Conservation (phyloP, 2,888 invertebrate genomes). For the Acrobasis repandana region DNA sequence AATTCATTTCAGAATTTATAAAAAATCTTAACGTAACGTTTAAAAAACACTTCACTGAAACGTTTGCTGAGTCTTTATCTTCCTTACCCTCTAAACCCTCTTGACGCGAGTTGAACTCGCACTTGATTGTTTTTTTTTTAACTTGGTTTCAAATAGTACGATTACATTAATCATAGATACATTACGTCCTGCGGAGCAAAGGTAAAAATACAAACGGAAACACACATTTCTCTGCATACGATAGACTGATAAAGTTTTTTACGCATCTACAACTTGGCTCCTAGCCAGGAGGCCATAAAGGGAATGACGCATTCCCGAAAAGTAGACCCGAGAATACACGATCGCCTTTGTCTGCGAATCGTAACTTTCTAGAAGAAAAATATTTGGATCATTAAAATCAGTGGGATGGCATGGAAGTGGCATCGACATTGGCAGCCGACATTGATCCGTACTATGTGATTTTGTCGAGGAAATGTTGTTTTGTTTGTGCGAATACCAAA, state of each 20-base stretch:
- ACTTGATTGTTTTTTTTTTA: no score
- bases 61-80: no score
- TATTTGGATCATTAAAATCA: conserved; percentile 18
- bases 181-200: neutral
- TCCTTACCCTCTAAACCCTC: no score
- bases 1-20: no score
- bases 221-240: conserved; percentile 36
- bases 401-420: neutral
- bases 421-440: neutral
- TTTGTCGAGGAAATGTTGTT: no score
- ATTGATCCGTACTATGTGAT: neutral
- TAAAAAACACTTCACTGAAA: no score
- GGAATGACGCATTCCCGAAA: conserved; percentile 31
- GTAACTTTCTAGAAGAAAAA: conserved; percentile 11
- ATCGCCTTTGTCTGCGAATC: conserved; percentile 8
- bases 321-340: conserved; percentile 3
- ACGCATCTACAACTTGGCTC: conserved; percentile 45
- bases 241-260: conserved; percentile 42
- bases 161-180: no score
- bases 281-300: conserved; percentile 39
- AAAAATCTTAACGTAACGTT: no score
- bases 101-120: no score
- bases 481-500: no score
- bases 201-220: conserved; percentile 3
- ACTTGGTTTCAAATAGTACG: no score